Base-by-base conservation (phyloP, 2,797 vertebrate species). In the Erpetoichthys calabaricus region DNA sequence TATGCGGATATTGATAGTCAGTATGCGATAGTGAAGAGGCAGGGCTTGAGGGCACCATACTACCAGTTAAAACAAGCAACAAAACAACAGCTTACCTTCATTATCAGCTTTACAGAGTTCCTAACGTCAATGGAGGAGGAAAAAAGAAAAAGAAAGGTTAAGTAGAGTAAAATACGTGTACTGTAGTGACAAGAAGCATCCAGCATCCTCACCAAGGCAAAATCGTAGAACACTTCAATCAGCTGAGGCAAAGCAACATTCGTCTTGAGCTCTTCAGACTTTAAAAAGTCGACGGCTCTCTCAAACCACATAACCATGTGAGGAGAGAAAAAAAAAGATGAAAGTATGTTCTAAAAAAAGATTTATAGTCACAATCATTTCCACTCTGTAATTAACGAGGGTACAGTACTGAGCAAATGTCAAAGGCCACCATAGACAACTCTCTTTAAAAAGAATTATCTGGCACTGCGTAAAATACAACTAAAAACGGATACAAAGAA, bases 291-390 rank as follows among this genome's bases (percentile, higher is more conserved):
- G 0, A 4, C 5, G 2, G 76, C 64, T 63, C 72, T 80, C 70
- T 83, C 81, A 75, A 90, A 86, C 89, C 89, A 91, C 47, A 74
- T 69, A 45, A 80, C 73, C 70, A 91, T 64, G 85, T 91, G 62
- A 63, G 75, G 64, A n/a, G 61, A 7, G 62, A 60, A 70, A 8
- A 56, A 56, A 47, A 62, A 8, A 5, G 51, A 51, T 51, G 4
- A 51, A 3, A 51, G 8, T 4, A 8, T 51, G 25, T 51, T 51
- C 5, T 51, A 25, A 25, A 25, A 25, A 25, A 25, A 25, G n/a
- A 25, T 25, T 25, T 25, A 25, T 25, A 25, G 25, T 25, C 25
- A 25, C 25, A 25, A 25, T 25, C 25, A 25, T 25, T 25, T 25
- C 25, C 25, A 25, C 25, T 25, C 25, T 25, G 25, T 25, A 25